Evolutionary conservation across 2,113 vertebrate genomes (phyloP), one percentile per base, ranked within the genome.

Genomic region (Istiophorus platypterus): DNA sequence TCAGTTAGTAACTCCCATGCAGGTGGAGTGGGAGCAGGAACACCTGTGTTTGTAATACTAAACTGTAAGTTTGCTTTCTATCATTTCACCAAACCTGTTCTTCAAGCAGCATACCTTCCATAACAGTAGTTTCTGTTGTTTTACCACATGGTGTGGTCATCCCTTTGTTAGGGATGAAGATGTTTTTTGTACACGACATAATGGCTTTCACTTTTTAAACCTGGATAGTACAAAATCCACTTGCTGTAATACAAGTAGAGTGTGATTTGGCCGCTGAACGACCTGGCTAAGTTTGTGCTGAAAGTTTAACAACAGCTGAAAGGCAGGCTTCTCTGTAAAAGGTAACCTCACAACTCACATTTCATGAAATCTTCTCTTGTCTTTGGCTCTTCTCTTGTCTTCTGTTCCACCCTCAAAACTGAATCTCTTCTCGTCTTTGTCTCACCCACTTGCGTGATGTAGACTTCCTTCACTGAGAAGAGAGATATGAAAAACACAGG

Each of bases 331-430:
- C 2, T 39, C 5, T 51, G 15, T 20, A 61, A 67, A 64, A 57
- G 64, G 39, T 1, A 31, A 58, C 29, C 4, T 0, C 20, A 41
- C 31, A 42, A 87, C 93, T 94, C 76, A 95, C 95, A 92, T 85
- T 92, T 91, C 81, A 95, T 26, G 83, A 95, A 95, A 15, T 95
- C 93, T 3, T 95, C 91, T 80, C 93, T 92, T 26, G 56, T 90
- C 77, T 49, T 85, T 29, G 87, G 84, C 2, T 93, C 90, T 31
- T 93, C 88, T 61, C 81, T 89, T 26, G 26, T 37, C 31, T 24
- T 69, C 3, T 20, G 12, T 15, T 85, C 84, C 15, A 84, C 54
- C 22, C 24, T 82, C 15, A 83, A 12, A 47, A 69, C 12, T 0
- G 91, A 91, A 41, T 92, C 92, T 42, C 63, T 79, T 18, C 47